A percentile compares a stretch with the other conserved stretches of the same genome.
phyloP scores from a whole-genome alignment of 2,113 vertebrate genomes.

The Cyprinodon variegatus region DNA sequence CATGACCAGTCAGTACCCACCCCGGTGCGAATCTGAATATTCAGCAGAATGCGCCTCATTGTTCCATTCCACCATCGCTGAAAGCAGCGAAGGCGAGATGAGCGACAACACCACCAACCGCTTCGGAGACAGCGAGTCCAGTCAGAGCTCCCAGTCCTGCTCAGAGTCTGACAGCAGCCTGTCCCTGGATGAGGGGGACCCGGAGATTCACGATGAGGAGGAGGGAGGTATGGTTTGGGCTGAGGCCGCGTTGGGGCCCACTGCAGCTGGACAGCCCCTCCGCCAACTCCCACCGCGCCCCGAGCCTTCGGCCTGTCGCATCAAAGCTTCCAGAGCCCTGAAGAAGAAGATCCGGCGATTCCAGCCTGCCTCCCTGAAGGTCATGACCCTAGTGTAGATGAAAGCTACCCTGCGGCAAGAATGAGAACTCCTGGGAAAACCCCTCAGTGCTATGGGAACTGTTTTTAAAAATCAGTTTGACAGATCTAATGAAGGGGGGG shows the following conservation, averaged over 20 bases:
- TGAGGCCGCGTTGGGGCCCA: slow-evolving; percentile 69
- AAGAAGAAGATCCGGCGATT: slow-evolving; percentile 95
- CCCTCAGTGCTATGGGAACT: slow-evolving; percentile 25
- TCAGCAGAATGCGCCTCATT: slow-evolving; percentile 84
- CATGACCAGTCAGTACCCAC: slow-evolving; percentile 45
- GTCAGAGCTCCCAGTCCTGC: slow-evolving; percentile 78
- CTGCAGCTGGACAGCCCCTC: slow-evolving; percentile 55
- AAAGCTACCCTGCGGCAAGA: slow-evolving; percentile 18
- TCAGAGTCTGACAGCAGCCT: slow-evolving; percentile 76
- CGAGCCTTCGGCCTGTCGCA: slow-evolving; percentile 85
- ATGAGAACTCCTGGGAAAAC: slow-evolving; percentile 26
- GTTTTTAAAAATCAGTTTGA: slow-evolving; percentile 6
- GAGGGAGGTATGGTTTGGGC: slow-evolving; percentile 82
- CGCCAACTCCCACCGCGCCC: slow-evolving; percentile 74
- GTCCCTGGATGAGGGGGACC: slow-evolving; percentile 74
- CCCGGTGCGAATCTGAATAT: slow-evolving; percentile 84
- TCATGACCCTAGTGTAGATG: slow-evolving; percentile 93
- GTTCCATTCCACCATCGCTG: slow-evolving; percentile 85
- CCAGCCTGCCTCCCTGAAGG: slow-evolving; percentile 89
- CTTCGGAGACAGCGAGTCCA: slow-evolving; percentile 90
- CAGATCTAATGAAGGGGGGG: slow-evolving; percentile 6
- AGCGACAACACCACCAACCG: slow-evolving; percentile 88
- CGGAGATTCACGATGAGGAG: slow-evolving; percentile 61
- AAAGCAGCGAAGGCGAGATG: slow-evolving; percentile 87
- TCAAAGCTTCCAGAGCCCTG: slow-evolving; percentile 93